Evolutionary conservation across 2,113 vertebrate species (phyloP).

Genomic region (Mustela lutreola): DNA sequence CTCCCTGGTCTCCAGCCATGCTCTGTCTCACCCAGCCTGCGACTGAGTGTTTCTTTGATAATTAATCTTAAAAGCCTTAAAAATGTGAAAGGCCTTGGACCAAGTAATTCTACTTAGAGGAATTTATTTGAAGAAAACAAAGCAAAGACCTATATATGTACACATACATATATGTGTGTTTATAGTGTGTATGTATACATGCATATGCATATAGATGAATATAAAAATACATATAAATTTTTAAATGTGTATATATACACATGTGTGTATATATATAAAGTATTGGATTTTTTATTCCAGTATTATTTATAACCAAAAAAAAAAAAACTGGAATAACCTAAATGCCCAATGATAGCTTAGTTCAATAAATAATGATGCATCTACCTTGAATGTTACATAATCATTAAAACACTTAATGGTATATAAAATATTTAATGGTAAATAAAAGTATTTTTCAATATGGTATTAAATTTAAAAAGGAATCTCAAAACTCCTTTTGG

Average conservation of each 20-base stretch:
- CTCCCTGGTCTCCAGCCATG: too few relatives aligned
- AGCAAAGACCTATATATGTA: background rate
- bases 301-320: background rate
- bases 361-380: constrained; percentile 1
- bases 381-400: constrained; percentile 9
- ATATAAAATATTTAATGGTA: background rate
- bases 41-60: background rate
- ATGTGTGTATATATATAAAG: background rate
- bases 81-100: background rate
- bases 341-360: background rate
- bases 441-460: constrained; percentile 8
- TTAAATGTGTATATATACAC: background rate
- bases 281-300: constrained; percentile 10
- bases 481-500: background rate
- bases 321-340: background rate
- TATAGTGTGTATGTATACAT: background rate
- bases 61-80: constrained; percentile 31
- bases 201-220: background rate
- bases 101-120: background rate
- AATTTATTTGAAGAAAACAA: constrained; percentile 40
- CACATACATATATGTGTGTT: background rate
- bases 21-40: too few relatives aligned
- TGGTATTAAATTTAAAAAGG: background rate
- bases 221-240: background rate
- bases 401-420: background rate